Percentiles rank a stretch among this genome's conserved stretches.
phyloP scores from a whole-genome alignment of 2,113 vertebrate genomes.

The Cinclus mexicanus region DNA sequence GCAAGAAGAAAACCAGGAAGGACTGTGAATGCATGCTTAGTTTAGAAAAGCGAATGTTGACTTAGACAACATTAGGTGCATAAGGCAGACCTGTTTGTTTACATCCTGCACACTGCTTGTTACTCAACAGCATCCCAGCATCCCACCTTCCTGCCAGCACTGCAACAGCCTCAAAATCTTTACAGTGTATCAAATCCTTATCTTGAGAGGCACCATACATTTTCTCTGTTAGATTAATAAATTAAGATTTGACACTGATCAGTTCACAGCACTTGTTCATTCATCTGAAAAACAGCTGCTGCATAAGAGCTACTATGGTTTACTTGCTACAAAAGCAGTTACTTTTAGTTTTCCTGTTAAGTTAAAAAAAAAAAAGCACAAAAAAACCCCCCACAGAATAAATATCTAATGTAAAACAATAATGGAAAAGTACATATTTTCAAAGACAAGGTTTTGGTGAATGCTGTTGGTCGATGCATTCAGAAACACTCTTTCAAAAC shows the following conservation, averaged over 20 bases:
- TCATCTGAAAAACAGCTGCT: not conserved
- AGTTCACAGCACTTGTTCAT: not conserved
- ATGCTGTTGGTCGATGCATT: not conserved
- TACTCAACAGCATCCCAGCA: not conserved
- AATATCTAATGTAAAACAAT: not conserved
- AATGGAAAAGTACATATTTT: not conserved
- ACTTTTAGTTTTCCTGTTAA: not conserved
- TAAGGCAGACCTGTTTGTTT: not conserved
- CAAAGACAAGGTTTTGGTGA: not conserved
- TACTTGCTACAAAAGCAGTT: not conserved
- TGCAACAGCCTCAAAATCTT: not conserved
- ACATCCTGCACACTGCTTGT: not conserved
- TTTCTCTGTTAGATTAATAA: not conserved
- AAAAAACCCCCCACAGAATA: not conserved
- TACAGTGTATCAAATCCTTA: not conserved
- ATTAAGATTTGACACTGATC: not conserved
- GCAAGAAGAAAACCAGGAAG: not conserved
- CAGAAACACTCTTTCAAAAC: not conserved
- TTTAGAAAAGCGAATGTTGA: not conserved
- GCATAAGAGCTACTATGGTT: not conserved
- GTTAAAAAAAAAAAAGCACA: not conserved
- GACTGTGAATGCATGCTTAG: not conserved
- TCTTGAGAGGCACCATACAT: not conserved
- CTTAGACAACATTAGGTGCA: not conserved
- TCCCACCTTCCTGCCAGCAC: not conserved